Base-by-base conservation (phyloP, 1,140 invertebrate genomes). In the Drosophila quadrilineata region DNA sequence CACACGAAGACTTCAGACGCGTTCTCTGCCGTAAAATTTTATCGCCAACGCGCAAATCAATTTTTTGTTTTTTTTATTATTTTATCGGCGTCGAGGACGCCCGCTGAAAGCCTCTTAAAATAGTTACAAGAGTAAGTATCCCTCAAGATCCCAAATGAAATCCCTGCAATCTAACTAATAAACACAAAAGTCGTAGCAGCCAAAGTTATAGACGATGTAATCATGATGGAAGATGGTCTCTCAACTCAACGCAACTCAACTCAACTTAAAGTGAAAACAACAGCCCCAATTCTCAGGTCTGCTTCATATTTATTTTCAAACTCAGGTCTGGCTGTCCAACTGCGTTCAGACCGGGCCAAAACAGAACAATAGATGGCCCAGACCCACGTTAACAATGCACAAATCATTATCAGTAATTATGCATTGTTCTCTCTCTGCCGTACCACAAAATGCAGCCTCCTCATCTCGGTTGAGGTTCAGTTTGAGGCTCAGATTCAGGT, bases 21-120 rank as follows among this genome's bases (percentile, higher is more conserved):
- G 52, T 60, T 57, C 49, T 58, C 35, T 48, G 73, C 63, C 66
- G 77, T 84, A 49, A 77, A 84, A 70, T 73, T 82, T 82, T 82
- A 82, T 84, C 73, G 73, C 52, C 53, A 49, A 46, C 53, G 75
- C 26, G 67, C 56, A 80, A 84, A 84, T 85, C 77, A 84, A 77
- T 84, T 84, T 82, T 74, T 84, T 77, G 73, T 82, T 77, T 82
- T 82, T 82, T 85, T 85, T 85, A n/a, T n/a, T n/a, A n/a, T n/a
- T n/a, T n/a, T n/a, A n/a, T n/a, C n/a, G n/a, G n/a, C 66, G 43
- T 63, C 67, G 64, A 73, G 48, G 69, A 48, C 58, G 56, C 45
- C 56, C 45, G 26, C 68, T 46, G 35, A 74, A 48, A 36, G 33
- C 31, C 17, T 24, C 24, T 48, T 24, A 26, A 31, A 29, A 57